Conservation (phyloP, 2,888 invertebrate genomes). For the Himalopsyche japonica region DNA sequence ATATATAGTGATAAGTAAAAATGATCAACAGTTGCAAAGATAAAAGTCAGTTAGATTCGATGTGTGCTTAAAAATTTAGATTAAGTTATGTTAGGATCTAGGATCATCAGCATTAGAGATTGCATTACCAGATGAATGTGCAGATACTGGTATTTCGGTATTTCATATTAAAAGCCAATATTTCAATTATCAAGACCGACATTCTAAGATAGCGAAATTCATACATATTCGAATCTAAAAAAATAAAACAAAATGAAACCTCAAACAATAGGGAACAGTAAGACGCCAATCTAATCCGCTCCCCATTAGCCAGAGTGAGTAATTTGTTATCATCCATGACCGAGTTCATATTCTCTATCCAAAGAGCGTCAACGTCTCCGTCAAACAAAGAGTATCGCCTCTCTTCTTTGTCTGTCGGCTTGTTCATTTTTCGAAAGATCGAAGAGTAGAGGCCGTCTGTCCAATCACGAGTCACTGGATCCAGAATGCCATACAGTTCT, state of each 20-base stretch:
- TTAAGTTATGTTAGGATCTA: too few relatives aligned
- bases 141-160: too few relatives aligned
- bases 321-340: slow-evolving; percentile 95
- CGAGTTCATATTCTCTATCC: slow-evolving; percentile 97
- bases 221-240: neutral
- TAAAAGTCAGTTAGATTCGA: too few relatives aligned
- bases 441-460: slow-evolving; percentile 88
- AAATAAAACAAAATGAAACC: slow-evolving; percentile 48
- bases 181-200: too few relatives aligned
- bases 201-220: too few relatives aligned
- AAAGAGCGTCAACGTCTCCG: slow-evolving; percentile 91
- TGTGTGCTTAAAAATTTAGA: too few relatives aligned
- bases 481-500: slow-evolving; percentile 86
- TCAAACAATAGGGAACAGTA: slow-evolving; percentile 86
- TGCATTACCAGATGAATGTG: too few relatives aligned
- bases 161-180: too few relatives aligned
- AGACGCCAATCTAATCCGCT: slow-evolving; percentile 79
- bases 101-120: too few relatives aligned
- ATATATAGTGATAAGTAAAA: too few relatives aligned
- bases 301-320: slow-evolving; percentile 87
- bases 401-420: slow-evolving; percentile 72
- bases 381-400: slow-evolving; percentile 86
- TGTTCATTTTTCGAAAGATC: slow-evolving; percentile 90
- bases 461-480: slow-evolving; percentile 88
- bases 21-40: too few relatives aligned